These are phyloP conservation scores for Monochamus alternatus DNA, from an alignment of 2,888 invertebrate species.

Conservation along the genomic window DNA sequence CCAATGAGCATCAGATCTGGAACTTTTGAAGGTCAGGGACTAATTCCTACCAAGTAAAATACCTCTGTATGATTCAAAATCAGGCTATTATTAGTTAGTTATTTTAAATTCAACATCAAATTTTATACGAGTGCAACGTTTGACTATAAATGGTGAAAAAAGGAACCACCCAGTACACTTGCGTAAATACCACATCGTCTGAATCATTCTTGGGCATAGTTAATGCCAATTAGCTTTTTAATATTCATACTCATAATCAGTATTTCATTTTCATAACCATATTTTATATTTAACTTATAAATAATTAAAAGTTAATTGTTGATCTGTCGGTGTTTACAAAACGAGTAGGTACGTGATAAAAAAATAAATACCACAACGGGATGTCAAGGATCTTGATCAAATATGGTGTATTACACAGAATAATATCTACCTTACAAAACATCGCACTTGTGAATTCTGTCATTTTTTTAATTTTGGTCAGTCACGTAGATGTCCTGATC, in stretches of 20 bases:
- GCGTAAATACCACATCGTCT: not conserved
- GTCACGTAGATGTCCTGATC: too few relatives aligned
- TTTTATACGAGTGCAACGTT: not conserved
- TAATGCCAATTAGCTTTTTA: slow-evolving; percentile 13
- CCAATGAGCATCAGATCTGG: not conserved
- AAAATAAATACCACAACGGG: not conserved
- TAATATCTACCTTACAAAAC: too few relatives aligned
- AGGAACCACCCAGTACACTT: not conserved
- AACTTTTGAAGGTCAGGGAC: not conserved
- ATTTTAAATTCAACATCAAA: not conserved
- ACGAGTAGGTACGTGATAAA: slow-evolving; percentile 14
- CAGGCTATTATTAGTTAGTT: not conserved
- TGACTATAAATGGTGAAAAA: not conserved
- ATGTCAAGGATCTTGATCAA: slow-evolving; percentile 8
- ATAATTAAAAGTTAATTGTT: slow-evolving; percentile 33
- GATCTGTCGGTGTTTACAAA: slow-evolving; percentile 6
- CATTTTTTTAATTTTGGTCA: too few relatives aligned
- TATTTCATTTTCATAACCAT: slow-evolving; percentile 13
- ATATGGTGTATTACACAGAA: too few relatives aligned
- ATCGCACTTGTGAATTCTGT: too few relatives aligned
- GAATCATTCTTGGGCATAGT: not conserved
- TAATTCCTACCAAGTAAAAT: not conserved
- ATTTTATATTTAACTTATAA: slow-evolving; percentile 26
- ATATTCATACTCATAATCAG: not conserved
- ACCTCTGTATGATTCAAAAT: not conserved